Evolutionary conservation across 2,888 invertebrate species (phyloP).

Genomic region (Lysandra bellargus): DNA sequence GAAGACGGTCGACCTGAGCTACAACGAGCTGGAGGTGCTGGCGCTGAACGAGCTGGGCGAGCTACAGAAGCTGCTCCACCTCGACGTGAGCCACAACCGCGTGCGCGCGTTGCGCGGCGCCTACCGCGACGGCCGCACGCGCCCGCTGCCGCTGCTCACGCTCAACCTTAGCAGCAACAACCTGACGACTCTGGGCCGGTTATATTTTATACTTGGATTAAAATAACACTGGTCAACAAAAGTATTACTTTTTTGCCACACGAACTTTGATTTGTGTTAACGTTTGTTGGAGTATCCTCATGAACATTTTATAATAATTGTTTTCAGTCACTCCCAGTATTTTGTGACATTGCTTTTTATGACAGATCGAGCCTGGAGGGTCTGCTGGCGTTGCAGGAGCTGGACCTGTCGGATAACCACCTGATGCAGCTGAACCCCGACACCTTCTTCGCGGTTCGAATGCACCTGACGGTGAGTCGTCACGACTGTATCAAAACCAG

Average conservation of each 20-base stretch:
- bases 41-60: background rate
- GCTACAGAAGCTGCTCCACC: background rate
- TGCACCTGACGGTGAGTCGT: background rate
- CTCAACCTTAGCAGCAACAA: background rate
- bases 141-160: background rate
- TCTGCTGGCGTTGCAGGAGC: background rate
- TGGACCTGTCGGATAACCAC: constrained; percentile 1
- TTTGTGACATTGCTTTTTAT: background rate
- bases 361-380: background rate
- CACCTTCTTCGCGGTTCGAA: background rate
- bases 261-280: too few species aligned
- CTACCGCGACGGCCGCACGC: background rate
- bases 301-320: too few species aligned
- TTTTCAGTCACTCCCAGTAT: background rate
- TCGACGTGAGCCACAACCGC: background rate
- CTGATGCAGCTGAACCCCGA: background rate
- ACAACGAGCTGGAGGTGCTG: background rate
- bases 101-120: background rate
- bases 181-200: background rate
- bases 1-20: background rate
- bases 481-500: too few species aligned
- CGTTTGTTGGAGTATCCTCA: too few species aligned
- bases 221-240: too few species aligned
- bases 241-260: too few species aligned
- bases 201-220: background rate